Evolutionary conservation across 37 sponge, comb jelly and placozoan species (phyloP), one percentile per base, ranked within the genome.

Genomic region (Spongilla lacustris): DNA sequence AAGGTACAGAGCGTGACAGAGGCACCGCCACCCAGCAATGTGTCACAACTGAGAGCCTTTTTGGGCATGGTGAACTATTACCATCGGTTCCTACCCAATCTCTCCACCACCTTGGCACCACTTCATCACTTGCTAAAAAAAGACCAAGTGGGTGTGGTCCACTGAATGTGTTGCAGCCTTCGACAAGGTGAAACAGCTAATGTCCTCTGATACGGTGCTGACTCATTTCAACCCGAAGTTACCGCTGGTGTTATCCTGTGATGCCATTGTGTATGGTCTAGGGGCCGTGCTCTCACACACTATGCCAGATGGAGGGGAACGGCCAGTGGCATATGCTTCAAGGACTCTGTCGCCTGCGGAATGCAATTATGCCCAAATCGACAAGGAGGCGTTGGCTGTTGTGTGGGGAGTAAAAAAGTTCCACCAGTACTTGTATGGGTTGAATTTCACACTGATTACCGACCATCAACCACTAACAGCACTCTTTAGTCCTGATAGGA

Each of bases 271-370:
- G 14, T 71, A 69, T 29, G 84, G 84, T 33, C 14, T 83, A 23
- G 84, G 84, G n/a, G 84, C 84, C 1, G 84, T 83, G 29, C 50
- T 83, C 24, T 34, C 84, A 4, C 80, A 79, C 76, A 28, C 23
- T 32, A 75, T 33, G 32, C 76, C 76, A 32, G 76, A 75, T 75
- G 76, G 76, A 24, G 24, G 32, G 33, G 76, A 75, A 79, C 28
- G 68, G 66, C 66, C 80, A 4, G 46, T 79, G 50, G 80, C 58
- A 8, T 79, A 79, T 37, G 80, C 80, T 32, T 75, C 77, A 25
- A 25, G 77, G 28, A 37, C 77, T 6, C 77, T 75, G 77, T 37
- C 77, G n/a, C 28, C 26, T 24, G 33, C 32, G 24, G 77, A 75
- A 30, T 32, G 33, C 32, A 75, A 75, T 33, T 75, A 75, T 30